Conservation (phyloP, 37 sponge, comb jelly and placozoan genomes). For the Trichoplax adhaerens region DNA sequence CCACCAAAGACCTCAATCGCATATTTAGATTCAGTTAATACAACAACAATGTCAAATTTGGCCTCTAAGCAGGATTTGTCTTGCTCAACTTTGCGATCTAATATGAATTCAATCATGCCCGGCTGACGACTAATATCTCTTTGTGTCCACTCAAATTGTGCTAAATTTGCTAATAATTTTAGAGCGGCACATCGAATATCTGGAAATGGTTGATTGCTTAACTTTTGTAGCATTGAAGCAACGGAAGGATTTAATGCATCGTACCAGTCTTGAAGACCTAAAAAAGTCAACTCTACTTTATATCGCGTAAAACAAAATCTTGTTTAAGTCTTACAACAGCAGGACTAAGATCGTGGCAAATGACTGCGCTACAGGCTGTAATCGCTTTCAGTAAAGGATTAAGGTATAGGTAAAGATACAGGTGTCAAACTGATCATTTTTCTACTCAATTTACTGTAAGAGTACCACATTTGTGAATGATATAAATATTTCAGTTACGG, state of each 20-base stretch:
- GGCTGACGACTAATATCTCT: slow-evolving; percentile 8
- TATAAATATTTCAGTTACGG: no score
- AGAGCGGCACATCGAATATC: slow-evolving; percentile 27
- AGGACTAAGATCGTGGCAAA: no score
- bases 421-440: no score
- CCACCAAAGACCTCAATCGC: slow-evolving; percentile 23
- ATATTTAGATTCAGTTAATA: slow-evolving; percentile 5
- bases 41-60: slow-evolving; percentile 31
- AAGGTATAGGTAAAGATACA: no score
- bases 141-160: slow-evolving; percentile 36
- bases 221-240: slow-evolving; percentile 10
- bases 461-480: no score
- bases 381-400: no score
- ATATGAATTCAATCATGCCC: slow-evolving; percentile 49
- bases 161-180: slow-evolving; percentile 9
- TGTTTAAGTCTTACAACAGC: no score
- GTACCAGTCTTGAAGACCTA: slow-evolving; percentile 1
- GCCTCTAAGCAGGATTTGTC: slow-evolving; percentile 33
- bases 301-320: no score
- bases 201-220: slow-evolving; percentile 37
- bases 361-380: no score
- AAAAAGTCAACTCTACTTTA: no score
- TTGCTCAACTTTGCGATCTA: slow-evolving; percentile 27
- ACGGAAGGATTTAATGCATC: slow-evolving; percentile 4
- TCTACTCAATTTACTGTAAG: no score